Percentiles rank a stretch among this genome's conserved stretches.
phyloP scores from a whole-genome alignment of 1,140 invertebrate species.

The Diploscapter pachys region DNA sequence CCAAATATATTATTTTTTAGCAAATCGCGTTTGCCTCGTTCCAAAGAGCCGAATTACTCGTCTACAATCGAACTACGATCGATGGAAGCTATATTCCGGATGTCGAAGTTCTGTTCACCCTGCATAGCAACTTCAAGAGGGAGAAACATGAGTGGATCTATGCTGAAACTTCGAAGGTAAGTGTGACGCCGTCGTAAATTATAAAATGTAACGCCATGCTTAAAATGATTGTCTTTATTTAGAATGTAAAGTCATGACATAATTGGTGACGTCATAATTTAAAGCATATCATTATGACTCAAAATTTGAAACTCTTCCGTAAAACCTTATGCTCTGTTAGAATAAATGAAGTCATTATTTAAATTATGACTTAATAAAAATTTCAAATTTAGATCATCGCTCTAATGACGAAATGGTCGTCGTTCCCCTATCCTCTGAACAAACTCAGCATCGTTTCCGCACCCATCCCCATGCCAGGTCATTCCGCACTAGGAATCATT shows the following conservation, averaged over 20 bases:
- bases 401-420: not conserved
- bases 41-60: not conserved
- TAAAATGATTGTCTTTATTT: not conserved
- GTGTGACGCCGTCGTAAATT: not conserved
- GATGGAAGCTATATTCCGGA: not conserved
- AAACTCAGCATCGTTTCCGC: constrained; percentile 6
- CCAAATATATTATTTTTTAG: not conserved
- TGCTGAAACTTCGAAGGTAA: not conserved
- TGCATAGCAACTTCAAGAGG: not conserved
- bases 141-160: constrained; percentile 18
- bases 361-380: too few relatives aligned
- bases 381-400: not conserved
- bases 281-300: not conserved
- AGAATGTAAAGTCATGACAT: not conserved
- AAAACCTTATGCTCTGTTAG: not conserved
- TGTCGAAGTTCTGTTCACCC: not conserved
- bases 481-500: constrained; percentile 11
- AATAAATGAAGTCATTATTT: not conserved
- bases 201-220: too few relatives aligned
- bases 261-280: not conserved
- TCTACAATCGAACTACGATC: constrained; percentile 1
- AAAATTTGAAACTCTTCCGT: not conserved
- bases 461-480: not conserved
- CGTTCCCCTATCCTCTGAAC: not conserved
- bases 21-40: constrained; percentile 7